phyloP scores from a whole-genome alignment of 2,113 vertebrate species.

The Tragulus kanchil region DNA sequence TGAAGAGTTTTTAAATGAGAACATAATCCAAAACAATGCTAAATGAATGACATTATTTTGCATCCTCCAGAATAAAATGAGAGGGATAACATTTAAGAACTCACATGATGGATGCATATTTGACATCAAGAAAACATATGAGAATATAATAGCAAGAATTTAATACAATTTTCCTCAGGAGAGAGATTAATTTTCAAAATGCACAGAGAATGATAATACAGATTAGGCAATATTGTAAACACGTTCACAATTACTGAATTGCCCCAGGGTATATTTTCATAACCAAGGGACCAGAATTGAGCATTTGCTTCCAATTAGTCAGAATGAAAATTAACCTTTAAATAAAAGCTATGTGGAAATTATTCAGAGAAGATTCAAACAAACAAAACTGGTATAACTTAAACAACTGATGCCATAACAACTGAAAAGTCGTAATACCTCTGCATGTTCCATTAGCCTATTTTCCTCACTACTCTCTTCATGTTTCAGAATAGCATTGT shows the following conservation, averaged over 20 bases:
- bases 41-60: slow-evolving; percentile 61
- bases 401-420: not conserved
- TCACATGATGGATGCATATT: slow-evolving; percentile 42
- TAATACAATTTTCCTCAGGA: slow-evolving; percentile 83
- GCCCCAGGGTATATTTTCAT: slow-evolving; percentile 73
- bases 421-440: slow-evolving; percentile 27
- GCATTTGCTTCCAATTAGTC: slow-evolving; percentile 67
- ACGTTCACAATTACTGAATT: slow-evolving; percentile 83
- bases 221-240: slow-evolving; percentile 83
- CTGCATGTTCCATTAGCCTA: not conserved
- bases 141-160: slow-evolving; percentile 84
- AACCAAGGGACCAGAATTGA: slow-evolving; percentile 69
- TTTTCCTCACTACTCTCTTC: not conserved
- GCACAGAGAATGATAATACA: slow-evolving; percentile 83
- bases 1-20: slow-evolving; percentile 56
- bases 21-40: slow-evolving; percentile 46
- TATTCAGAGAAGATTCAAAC: slow-evolving; percentile 24
- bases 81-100: slow-evolving; percentile 78
- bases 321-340: slow-evolving; percentile 67
- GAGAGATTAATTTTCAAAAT: slow-evolving; percentile 84
- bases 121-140: slow-evolving; percentile 85
- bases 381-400: slow-evolving; percentile 25
- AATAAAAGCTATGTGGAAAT: slow-evolving; percentile 69
- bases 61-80: slow-evolving; percentile 78
- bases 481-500: not conserved